Conservation (phyloP, 2,113 vertebrate genomes). For the Nyctereutes procyonoides region DNA sequence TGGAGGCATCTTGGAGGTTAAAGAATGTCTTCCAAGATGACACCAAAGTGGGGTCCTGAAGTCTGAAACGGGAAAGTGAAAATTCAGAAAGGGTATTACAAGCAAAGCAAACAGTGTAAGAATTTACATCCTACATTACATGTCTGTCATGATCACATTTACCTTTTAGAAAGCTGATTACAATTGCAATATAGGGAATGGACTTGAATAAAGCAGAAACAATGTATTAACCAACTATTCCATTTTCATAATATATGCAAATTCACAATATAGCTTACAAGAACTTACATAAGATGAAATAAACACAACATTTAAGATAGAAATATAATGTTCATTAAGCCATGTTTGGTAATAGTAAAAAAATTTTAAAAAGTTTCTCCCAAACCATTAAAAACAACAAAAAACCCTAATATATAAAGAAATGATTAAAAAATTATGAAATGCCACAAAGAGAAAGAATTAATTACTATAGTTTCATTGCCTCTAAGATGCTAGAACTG, state of each 20-base stretch:
- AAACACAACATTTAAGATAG: slow-evolving; percentile 14
- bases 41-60: not conserved
- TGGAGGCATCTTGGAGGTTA: not conserved
- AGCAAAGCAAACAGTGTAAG: not conserved
- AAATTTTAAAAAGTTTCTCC: not conserved
- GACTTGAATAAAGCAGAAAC: not conserved
- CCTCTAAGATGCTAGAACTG: not conserved
- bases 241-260: not conserved
- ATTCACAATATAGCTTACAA: not conserved
- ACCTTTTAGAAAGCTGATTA: not conserved
- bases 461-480: not conserved
- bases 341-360: not conserved
- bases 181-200: not conserved
- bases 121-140: not conserved
- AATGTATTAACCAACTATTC: not conserved
- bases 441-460: not conserved
- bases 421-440: not conserved
- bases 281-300: slow-evolving; percentile 1
- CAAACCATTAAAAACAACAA: not conserved
- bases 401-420: not conserved
- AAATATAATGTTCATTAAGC: not conserved
- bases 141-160: not conserved
- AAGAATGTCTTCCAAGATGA: not conserved
- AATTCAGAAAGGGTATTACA: not conserved
- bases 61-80: not conserved